Evolutionary conservation across 2,113 vertebrate genomes (phyloP).

Genomic region (Pelodiscus sinensis): DNA sequence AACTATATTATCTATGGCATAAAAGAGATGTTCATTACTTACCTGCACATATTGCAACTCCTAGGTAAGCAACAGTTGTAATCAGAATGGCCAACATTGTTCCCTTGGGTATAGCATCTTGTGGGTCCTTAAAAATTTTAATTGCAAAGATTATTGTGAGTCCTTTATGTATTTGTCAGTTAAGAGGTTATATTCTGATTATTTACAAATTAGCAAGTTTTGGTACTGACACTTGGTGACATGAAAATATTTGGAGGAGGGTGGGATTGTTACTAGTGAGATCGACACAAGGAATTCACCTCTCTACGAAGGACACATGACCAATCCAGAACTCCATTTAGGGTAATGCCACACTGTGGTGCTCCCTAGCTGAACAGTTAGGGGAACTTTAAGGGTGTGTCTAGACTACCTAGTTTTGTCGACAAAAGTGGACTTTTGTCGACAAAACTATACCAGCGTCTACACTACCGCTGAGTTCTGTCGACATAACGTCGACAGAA

Average conservation of each 20-base stretch:
- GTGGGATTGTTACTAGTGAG: background rate
- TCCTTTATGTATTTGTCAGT: background rate
- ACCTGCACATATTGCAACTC: constrained; percentile 90
- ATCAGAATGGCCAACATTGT: constrained; percentile 95
- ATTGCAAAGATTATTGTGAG: background rate
- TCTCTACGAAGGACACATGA: background rate
- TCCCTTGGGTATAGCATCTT: constrained; percentile 92
- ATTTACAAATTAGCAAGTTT: background rate
- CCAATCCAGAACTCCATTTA: background rate
- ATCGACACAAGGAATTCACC: background rate
- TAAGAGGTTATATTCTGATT: background rate
- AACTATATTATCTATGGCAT: background rate
- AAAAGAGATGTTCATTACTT: constrained; percentile 65
- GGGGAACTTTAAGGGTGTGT: background rate
- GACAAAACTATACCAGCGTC: no score
- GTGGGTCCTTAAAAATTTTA: constrained; percentile 85
- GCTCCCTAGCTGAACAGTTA: background rate
- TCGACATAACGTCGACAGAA: no score
- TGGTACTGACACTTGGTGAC: background rate
- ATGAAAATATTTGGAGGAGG: background rate
- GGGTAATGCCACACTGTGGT: background rate
- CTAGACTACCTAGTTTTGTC: no score
- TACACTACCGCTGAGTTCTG: no score
- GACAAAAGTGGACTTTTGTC: no score
- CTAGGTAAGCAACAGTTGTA: constrained; percentile 90